These are phyloP conservation scores for Scartelaos histophorus DNA, from an alignment of 2,113 vertebrate species.

Conservation along the genomic window DNA sequence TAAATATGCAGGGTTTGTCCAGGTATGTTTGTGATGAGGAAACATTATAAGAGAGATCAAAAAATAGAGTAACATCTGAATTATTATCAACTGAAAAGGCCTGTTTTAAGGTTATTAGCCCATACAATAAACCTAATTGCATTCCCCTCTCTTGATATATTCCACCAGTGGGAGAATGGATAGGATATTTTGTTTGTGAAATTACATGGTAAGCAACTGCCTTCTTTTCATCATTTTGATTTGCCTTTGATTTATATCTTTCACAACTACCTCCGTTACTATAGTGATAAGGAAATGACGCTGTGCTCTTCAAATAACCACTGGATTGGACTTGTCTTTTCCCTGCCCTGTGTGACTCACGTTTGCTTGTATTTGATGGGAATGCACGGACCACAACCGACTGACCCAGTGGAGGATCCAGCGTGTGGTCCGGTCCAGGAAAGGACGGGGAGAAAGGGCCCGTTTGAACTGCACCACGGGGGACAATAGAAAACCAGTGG, in stretches of 20 bases:
- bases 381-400: conserved; percentile 22
- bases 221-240: background rate
- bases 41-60: too few species aligned
- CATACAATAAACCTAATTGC: background rate
- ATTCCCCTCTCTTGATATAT: background rate
- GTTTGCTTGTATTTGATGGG: conserved; percentile 30
- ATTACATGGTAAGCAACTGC: background rate
- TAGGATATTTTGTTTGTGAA: background rate
- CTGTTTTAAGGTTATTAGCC: too few species aligned
- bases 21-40: too few species aligned
- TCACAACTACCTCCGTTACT: background rate
- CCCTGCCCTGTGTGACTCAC: conserved; percentile 38
- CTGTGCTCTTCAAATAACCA: conserved; percentile 15
- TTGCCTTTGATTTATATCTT: background rate
- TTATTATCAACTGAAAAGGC: too few species aligned
- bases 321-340: conserved; percentile 14
- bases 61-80: too few species aligned
- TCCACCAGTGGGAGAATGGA: too few species aligned
- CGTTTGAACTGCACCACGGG: conserved; percentile 42
- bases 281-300: conserved; percentile 19
- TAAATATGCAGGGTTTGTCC: too few species aligned
- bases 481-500: conserved; percentile 52
- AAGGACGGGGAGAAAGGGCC: conserved; percentile 53
- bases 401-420: conserved; percentile 10
- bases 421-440: conserved; percentile 45